Conservation (phyloP, 2,888 invertebrate species). For the Trisateles emortualis region DNA sequence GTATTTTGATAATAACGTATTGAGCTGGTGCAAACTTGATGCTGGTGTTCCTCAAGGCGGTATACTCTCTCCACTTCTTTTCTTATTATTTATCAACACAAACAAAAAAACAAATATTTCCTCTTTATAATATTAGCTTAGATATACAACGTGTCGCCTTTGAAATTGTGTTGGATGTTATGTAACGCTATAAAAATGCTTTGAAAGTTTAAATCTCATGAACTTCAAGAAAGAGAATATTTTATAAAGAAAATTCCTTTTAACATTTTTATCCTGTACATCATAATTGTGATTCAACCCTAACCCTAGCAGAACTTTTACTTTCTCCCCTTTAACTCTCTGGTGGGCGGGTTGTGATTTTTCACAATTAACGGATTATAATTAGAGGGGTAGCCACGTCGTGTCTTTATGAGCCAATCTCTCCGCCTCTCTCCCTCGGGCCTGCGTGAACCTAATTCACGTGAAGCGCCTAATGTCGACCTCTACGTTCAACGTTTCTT, state of each 20-base stretch:
- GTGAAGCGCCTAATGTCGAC: conserved; percentile 31
- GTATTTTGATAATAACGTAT: too few species aligned
- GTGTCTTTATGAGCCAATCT: conserved; percentile 63
- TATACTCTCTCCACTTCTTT: too few species aligned
- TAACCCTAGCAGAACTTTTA: conserved; percentile 13
- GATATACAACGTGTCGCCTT: conserved; percentile 7
- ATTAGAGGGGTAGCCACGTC: conserved; percentile 68
- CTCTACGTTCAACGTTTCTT: conserved; percentile 38
- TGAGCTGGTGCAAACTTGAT: too few species aligned
- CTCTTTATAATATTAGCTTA: too few species aligned
- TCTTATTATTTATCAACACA: too few species aligned
- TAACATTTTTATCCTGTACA: conserved; percentile 21
- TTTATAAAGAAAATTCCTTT: not conserved
- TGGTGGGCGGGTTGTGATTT: conserved; percentile 49
- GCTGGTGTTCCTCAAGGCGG: too few species aligned
- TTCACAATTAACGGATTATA: conserved; percentile 75
- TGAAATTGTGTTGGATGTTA: conserved; percentile 7
- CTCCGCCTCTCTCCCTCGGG: conserved; percentile 42
- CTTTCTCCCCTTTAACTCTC: conserved; percentile 31
- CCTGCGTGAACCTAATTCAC: conserved; percentile 60
- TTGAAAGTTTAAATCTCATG: too few species aligned
- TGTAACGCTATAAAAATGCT: too few species aligned
- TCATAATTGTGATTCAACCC: conserved; percentile 22
- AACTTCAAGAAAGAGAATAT: not conserved
- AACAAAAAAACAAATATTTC: too few species aligned